Evolutionary conservation across 1,140 invertebrate genomes (phyloP), one percentile per base, ranked within the genome.

Genomic region (Stegodyphus mimosarum): DNA sequence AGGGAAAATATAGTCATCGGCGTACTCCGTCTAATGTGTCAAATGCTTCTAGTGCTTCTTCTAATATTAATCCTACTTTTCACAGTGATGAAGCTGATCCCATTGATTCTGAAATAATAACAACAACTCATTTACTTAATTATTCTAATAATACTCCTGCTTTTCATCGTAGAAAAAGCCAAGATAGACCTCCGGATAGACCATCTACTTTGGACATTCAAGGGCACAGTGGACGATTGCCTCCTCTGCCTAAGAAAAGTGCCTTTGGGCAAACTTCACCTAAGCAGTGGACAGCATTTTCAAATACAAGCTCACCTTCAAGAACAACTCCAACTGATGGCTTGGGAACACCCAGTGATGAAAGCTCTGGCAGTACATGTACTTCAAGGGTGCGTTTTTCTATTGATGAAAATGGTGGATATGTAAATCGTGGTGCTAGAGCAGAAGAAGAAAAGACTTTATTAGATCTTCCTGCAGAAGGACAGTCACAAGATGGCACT

Each of bases 371-470:
- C 5, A 79, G 95, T 15, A 95, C 95, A 0, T 18, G 81, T n/a
- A 95, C 95, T 87, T 96, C 95, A 4, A 91, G 95, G 7, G 95
- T 96, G 4, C 91, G 95, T 1, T 97, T 97, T 48, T 74, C 75
- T 90, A 83, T 81, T 11, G 73, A 96, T 95, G 63, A 95, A 95
- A 0, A 93, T 95, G 10, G 94, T 93, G 90, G 67, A 77, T 75
- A 74, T 71, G 55, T 78, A n/a, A 88, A 74, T n/a, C 52, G 79
- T 4, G 80, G 70, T 18, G 81, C 83, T 15, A 81, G 18, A 15
- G 80, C 81, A 18, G 79, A 84, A 60, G 75, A 75, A 17, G 89
- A 85, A 53, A 90, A 92, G 83, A 93, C 92, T 5, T 87, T 94
- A 48, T 89, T 94, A 17, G 93, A 94, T 88, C 91, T 93, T 86